A percentile compares a stretch with the other conserved stretches of the same genome.
phyloP scores from a whole-genome alignment of 2,888 invertebrate genomes.

The Hypomecis atomaria region DNA sequence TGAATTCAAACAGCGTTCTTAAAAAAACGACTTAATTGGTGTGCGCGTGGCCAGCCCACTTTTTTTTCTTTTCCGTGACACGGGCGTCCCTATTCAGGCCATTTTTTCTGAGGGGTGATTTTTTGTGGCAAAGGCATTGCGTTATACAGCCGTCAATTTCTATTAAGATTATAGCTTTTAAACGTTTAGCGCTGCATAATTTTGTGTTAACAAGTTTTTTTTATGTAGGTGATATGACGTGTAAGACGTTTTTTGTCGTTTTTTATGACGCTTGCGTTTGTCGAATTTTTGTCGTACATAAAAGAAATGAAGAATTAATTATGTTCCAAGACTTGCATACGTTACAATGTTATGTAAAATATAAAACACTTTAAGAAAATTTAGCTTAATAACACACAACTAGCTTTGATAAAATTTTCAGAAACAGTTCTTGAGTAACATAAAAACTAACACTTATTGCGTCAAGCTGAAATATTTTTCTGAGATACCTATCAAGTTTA shows the following conservation, averaged over 20 bases:
- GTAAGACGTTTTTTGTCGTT: too few species aligned
- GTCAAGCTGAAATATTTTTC: too few species aligned
- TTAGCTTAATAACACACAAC: too few species aligned
- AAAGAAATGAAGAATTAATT: background rate
- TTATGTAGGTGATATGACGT: slow-evolving; percentile 11
- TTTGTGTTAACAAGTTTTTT: slow-evolving; percentile 45
- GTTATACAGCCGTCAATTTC: slow-evolving; percentile 62
- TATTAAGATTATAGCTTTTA: slow-evolving; percentile 69
- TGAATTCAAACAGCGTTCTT: slow-evolving; percentile 57
- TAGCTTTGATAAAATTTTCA: too few species aligned
- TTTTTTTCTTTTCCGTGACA: slow-evolving; percentile 64
- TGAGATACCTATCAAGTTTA: too few species aligned
- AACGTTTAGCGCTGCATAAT: slow-evolving; percentile 59
- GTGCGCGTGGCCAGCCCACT: slow-evolving; percentile 74
- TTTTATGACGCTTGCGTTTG: slow-evolving; percentile 8
- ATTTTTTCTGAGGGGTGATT: slow-evolving; percentile 67
- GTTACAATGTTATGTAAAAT: too few species aligned
- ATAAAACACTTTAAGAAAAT: too few species aligned
- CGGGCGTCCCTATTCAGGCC: slow-evolving; percentile 51
- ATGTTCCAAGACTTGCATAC: too few species aligned
- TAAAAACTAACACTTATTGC: too few species aligned
- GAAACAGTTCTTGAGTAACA: too few species aligned
- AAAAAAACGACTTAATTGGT: slow-evolving; percentile 78
- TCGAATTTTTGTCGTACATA: background rate
- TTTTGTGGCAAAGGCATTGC: slow-evolving; percentile 68